Evolutionary conservation across 1,140 invertebrate species (phyloP).

Genomic region (Oscheius sp.): DNA sequence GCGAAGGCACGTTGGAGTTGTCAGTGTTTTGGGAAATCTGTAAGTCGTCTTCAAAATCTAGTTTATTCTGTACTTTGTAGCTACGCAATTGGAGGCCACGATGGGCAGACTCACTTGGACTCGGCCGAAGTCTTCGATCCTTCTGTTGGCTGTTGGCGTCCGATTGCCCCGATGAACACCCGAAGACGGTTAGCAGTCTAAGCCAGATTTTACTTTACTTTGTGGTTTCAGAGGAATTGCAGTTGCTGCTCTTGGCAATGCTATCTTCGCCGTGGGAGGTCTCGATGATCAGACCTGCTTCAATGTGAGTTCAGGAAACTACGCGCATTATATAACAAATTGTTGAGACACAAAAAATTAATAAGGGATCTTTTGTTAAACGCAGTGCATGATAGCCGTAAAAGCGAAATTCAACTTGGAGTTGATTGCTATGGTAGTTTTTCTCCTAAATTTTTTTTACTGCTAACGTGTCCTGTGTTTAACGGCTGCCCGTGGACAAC

Average conservation of each 20-base stretch:
- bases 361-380: too few relatives aligned
- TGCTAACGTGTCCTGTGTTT: too few relatives aligned
- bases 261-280: constrained; percentile 87
- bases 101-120: constrained; percentile 82
- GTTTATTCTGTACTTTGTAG: too few relatives aligned
- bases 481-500: too few relatives aligned
- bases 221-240: constrained; percentile 86
- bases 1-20: constrained; percentile 91
- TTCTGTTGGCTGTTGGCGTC: constrained; percentile 92
- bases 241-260: constrained; percentile 80
- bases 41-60: too few relatives aligned
- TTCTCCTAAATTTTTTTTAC: too few relatives aligned
- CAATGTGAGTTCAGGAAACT: constrained; percentile 5
- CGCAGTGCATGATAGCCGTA: too few relatives aligned
- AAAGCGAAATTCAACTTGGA: too few relatives aligned
- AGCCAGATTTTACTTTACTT: background rate
- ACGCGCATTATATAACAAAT: too few relatives aligned
- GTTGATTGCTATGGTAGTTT: too few relatives aligned
- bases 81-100: constrained; percentile 87
- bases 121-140: constrained; percentile 81
- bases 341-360: too few relatives aligned
- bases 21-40: constrained; percentile 95
- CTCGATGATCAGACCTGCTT: constrained; percentile 81
- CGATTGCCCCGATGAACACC: constrained; percentile 94
- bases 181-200: constrained; percentile 61